Conservation (phyloP, 92 coral and sea anemone species). For the Epizoanthus stellaris region DNA sequence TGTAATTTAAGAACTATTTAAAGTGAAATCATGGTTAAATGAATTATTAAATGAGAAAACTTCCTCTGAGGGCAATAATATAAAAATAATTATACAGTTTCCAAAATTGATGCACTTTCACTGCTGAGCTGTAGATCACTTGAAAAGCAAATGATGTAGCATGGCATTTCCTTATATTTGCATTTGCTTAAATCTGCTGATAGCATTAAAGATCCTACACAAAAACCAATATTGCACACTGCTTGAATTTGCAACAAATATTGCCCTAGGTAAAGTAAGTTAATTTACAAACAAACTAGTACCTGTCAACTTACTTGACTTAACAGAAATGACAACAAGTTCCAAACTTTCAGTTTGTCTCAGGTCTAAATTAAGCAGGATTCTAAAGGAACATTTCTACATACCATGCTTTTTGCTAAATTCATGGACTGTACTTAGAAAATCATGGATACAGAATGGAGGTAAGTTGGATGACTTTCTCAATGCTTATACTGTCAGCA, state of each 20-base stretch:
- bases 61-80: background rate
- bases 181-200: background rate
- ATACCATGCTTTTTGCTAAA: constrained; percentile 7
- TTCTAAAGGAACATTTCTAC: background rate
- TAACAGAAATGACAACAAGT: constrained; percentile 35
- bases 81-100: background rate
- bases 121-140: background rate
- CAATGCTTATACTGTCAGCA: background rate
- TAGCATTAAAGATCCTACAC: background rate
- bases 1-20: constrained; percentile 27
- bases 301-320: constrained; percentile 48
- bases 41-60: constrained; percentile 10
- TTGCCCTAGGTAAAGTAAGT: background rate
- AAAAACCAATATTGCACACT: constrained; percentile 9
- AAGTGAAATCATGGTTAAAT: constrained; percentile 34
- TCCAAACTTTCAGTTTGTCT: background rate
- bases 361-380: background rate
- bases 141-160: background rate
- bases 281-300: constrained; percentile 16
- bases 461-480: background rate
- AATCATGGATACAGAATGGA: constrained; percentile 36
- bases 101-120: background rate
- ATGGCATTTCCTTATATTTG: background rate
- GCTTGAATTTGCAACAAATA: constrained; percentile 17
- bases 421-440: constrained; percentile 3